These are phyloP conservation scores for Blastomussa wellsi DNA, from an alignment of 92 coral and sea anemone species.

Conservation along the genomic window DNA sequence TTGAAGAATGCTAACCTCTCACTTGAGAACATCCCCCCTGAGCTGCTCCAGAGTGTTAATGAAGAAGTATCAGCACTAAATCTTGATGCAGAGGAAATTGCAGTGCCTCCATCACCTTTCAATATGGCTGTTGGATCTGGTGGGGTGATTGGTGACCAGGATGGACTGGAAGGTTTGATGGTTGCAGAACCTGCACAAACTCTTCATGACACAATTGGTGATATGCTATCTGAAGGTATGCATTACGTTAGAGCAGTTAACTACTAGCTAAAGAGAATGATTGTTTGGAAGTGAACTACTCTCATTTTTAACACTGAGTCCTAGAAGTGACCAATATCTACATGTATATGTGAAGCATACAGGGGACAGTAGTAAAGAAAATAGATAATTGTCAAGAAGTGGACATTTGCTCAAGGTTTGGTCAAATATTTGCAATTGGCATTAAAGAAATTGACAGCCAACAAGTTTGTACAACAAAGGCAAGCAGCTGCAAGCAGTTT, in stretches of 20 bases:
- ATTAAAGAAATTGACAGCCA: no score
- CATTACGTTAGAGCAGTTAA: not conserved
- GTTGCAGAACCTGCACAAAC: constrained; percentile 95
- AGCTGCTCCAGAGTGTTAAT: constrained; percentile 68
- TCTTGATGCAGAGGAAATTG: constrained; percentile 72
- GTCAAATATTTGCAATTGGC: not conserved
- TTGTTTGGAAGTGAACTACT: not conserved
- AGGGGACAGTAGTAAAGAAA: not conserved
- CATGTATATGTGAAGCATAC: not conserved
- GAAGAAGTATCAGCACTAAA: constrained; percentile 65
- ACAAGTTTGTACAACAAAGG: not conserved
- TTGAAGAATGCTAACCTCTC: constrained; percentile 46
- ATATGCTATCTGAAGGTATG: constrained; percentile 83
- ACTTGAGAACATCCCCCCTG: constrained; percentile 58
- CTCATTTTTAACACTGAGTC: no score
- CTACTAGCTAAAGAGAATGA: not conserved
- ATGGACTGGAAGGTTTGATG: constrained; percentile 76
- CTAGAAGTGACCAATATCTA: not conserved
- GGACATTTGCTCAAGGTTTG: not conserved
- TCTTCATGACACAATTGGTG: constrained; percentile 90
- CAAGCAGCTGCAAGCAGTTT: not conserved
- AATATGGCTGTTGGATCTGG: constrained; percentile 61
- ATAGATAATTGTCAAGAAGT: not conserved
- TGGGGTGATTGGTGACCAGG: constrained; percentile 60
- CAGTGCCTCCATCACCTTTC: constrained; percentile 83